Conservation (phyloP, 2,113 vertebrate genomes). For the Galeopterus variegatus region DNA sequence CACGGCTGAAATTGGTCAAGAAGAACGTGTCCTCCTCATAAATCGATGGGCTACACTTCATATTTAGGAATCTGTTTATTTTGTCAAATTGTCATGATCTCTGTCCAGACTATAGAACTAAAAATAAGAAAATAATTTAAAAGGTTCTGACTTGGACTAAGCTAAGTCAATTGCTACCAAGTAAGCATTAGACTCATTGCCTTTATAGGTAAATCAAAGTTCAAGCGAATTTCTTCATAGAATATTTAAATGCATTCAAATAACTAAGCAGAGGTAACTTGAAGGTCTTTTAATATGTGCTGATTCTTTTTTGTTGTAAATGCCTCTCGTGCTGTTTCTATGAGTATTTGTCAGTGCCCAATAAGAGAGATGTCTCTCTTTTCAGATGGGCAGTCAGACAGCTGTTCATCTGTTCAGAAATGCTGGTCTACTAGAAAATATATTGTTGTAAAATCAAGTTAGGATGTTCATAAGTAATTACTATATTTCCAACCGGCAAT, state of each 20-base stretch:
- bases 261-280: conserved; percentile 3
- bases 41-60: neutral
- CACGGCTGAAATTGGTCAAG: neutral
- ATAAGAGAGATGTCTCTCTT: neutral
- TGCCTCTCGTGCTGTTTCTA: neutral
- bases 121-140: neutral
- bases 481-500: neutral
- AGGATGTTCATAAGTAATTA: neutral
- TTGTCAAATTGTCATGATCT: neutral
- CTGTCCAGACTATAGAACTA: neutral
- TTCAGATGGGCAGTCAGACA: neutral
- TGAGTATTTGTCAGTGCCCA: neutral
- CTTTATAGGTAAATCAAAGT: neutral
- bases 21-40: neutral
- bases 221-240: neutral
- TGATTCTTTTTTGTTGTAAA: conserved; percentile 2
- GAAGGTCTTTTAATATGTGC: neutral
- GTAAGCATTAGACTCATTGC: neutral
- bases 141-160: conserved; percentile 21
- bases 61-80: conserved; percentile 11
- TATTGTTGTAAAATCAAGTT: neutral
- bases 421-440: neutral
- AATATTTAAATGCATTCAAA: conserved; percentile 26
- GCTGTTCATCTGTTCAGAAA: neutral
- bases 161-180: neutral